Percentiles rank a stretch among this genome's conserved stretches.
phyloP scores from a whole-genome alignment of 2,888 invertebrate genomes.

The Scrobipalpa atriplicella region DNA sequence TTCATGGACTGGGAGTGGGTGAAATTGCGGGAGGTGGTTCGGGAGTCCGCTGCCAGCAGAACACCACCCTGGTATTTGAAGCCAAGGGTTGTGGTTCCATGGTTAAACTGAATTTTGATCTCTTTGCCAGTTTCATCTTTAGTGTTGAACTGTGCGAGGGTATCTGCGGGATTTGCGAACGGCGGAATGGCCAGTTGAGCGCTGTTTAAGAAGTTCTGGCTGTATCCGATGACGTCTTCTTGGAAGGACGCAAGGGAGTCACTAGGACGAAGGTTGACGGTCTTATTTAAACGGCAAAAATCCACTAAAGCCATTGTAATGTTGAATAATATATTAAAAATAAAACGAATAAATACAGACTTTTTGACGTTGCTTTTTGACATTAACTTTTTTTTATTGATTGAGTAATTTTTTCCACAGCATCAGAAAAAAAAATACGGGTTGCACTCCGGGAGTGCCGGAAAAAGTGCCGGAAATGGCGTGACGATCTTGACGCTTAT shows the following conservation, averaged over 20 bases:
- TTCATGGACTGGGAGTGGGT: constrained; percentile 98
- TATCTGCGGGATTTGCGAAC: constrained; percentile 87
- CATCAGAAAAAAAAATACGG: too few species aligned
- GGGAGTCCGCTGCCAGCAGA: constrained; percentile 97
- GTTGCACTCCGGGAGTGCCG: too few species aligned
- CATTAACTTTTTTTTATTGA: too few species aligned
- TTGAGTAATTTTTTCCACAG: too few species aligned
- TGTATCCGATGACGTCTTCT: constrained; percentile 82
- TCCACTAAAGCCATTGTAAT: constrained; percentile 91
- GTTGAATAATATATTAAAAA: too few species aligned
- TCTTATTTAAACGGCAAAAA: constrained; percentile 87
- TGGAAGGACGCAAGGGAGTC: constrained; percentile 79
- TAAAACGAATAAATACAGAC: too few species aligned
- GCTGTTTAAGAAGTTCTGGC: constrained; percentile 84
- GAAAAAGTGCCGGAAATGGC: too few species aligned
- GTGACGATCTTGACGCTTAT: too few species aligned
- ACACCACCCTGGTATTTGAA: constrained; percentile 98
- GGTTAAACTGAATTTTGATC: constrained; percentile 95
- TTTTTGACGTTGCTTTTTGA: too few species aligned
- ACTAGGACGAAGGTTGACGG: constrained; percentile 81
- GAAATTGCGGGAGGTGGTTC: constrained; percentile 97
- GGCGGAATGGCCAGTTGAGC: constrained; percentile 89
- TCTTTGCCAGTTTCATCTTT: constrained; percentile 88
- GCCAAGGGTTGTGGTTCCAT: constrained; percentile 99
- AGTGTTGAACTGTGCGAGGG: constrained; percentile 84